Evolutionary conservation across 2,888 invertebrate genomes (phyloP), one percentile per base, ranked within the genome.

Genomic region (Nomada lathburiana): DNA sequence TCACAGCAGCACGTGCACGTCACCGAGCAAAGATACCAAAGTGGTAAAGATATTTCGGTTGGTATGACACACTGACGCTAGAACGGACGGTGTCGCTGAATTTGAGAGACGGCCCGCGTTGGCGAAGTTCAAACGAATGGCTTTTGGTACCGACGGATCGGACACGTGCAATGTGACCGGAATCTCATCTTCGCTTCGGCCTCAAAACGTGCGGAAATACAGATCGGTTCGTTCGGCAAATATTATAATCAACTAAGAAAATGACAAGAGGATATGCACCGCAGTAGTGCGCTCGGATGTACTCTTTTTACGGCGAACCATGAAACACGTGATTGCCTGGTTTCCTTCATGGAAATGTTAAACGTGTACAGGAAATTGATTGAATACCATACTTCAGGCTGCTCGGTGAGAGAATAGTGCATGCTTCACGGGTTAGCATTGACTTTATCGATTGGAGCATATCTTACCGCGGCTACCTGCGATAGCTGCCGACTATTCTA

Each of bases 1-100:
- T 36, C n/a, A 20, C 70, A 20, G 18, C 47, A 64, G 59, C 67
- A 63, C 71, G 63, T 64, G 74, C 23, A 55, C 13, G 64, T 53
- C 62, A 59, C 44, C 59, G 42, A 64, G 62, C 77, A 63, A 77
- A 63, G 73, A 72, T 84, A 76, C 60, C 73, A 53, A 16, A 59
- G 60, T 64, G 85, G 85, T 84, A 81, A 84, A 89, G 90, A 90
- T 91, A 91, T 91, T 92, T 92, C 84, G 84, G 91, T 91, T 89
- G 67, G 60, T 59, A 76, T 90, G 90, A 89, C 89, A 90, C 88
- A 88, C 77, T 78, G 50, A 47, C 69, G 85, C 78, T 62, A 85
- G 82, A 86, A 80, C 78, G 83, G 83, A 85, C 81, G 83, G 75
- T 82, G 88, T 87, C 87, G 70, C 68, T 64, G 67, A 76, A 68